A percentile compares a stretch with the other conserved stretches of the same genome.
Conservation (phyloP, 2,888 invertebrate genomes). For the Apodemia zela region DNA sequence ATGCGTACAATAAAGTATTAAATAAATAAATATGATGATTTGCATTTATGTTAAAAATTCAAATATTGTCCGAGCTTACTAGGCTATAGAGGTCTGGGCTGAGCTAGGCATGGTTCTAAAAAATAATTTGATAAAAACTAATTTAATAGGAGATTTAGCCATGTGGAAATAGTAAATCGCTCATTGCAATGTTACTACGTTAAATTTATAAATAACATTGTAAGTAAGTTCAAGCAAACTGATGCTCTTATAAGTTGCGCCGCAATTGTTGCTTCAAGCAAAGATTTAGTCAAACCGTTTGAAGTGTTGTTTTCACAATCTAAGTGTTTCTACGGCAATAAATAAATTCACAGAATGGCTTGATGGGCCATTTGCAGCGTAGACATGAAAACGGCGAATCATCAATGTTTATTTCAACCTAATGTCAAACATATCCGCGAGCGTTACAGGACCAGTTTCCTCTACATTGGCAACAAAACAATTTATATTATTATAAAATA, state of each 20-base stretch:
- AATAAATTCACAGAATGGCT: slow-evolving; percentile 44
- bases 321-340: slow-evolving; percentile 40
- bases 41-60: too few relatives aligned
- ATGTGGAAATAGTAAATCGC: too few relatives aligned
- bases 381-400: slow-evolving; percentile 57
- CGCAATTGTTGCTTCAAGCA: slow-evolving; percentile 32
- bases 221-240: slow-evolving; percentile 1
- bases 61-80: too few relatives aligned
- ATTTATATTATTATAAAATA: too few relatives aligned
- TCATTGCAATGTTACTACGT: too few relatives aligned
- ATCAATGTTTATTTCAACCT: slow-evolving; percentile 66
- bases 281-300: slow-evolving; percentile 33
- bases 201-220: background rate
- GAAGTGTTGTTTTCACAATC: slow-evolving; percentile 37
- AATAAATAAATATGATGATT: too few relatives aligned
- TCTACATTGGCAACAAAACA: slow-evolving; percentile 42
- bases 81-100: too few relatives aligned
- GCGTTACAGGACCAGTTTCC: slow-evolving; percentile 40
- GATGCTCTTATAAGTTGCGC: slow-evolving; percentile 25
- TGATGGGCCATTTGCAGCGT: slow-evolving; percentile 43
- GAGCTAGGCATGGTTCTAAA: too few relatives aligned
- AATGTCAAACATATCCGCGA: slow-evolving; percentile 68
- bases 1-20: too few relatives aligned
- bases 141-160: too few relatives aligned
- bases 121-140: too few relatives aligned